Conservation (phyloP, 2,797 vertebrate species). For the Ctenopoma multispine region DNA sequence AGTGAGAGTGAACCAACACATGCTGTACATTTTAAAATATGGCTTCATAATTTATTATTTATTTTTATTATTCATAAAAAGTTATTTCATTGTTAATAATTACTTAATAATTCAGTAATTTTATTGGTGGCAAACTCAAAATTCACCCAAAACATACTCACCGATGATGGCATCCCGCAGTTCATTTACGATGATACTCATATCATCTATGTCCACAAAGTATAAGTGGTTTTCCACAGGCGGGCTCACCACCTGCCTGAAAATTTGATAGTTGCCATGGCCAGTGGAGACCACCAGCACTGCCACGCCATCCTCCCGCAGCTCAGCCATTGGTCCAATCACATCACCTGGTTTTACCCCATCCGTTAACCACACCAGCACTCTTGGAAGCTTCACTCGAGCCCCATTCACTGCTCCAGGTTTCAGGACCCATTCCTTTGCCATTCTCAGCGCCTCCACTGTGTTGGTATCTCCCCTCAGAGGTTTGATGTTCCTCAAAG, state of each 20-base stretch:
- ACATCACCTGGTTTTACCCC: slow-evolving; percentile 92
- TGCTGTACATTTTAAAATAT: too few relatives aligned
- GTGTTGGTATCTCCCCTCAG: slow-evolving; percentile 96
- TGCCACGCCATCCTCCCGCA: slow-evolving; percentile 88
- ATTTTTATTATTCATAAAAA: too few relatives aligned
- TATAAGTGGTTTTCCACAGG: slow-evolving; percentile 87
- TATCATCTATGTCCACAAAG: slow-evolving; percentile 95
- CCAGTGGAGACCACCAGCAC: slow-evolving; percentile 94
- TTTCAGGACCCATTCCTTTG: slow-evolving; percentile 83
- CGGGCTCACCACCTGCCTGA: slow-evolving; percentile 88
- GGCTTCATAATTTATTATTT: neutral
- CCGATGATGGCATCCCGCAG: slow-evolving; percentile 89
- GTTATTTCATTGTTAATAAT: neutral
- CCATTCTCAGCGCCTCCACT: slow-evolving; percentile 86
- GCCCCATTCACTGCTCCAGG: slow-evolving; percentile 71
- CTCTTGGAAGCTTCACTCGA: slow-evolving; percentile 88
- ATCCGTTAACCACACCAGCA: slow-evolving; percentile 96
- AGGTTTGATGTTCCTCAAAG: slow-evolving; percentile 83
- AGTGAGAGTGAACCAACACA: too few relatives aligned
- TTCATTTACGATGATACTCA: slow-evolving; percentile 89
- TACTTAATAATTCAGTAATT: neutral
- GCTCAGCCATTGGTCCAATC: slow-evolving; percentile 86
- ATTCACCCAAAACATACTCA: slow-evolving; percentile 67
- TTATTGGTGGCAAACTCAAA: neutral
- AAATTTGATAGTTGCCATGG: slow-evolving; percentile 88